phyloP scores from a whole-genome alignment of 2,888 invertebrate species.

The Eucera pruinosa region DNA sequence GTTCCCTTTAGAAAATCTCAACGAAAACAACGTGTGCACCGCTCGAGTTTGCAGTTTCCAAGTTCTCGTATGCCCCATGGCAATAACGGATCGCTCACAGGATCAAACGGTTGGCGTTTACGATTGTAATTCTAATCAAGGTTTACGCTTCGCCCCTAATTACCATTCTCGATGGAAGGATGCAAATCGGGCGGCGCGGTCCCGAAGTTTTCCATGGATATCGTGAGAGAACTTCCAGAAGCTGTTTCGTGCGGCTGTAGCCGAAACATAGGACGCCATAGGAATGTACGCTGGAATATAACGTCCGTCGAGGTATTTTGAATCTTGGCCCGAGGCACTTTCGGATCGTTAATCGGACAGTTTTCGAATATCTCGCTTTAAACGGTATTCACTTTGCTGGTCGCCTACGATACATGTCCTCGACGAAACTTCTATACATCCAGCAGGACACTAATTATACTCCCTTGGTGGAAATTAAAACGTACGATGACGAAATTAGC shows the following conservation, averaged over 20 bases:
- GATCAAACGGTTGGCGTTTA: constrained; percentile 45
- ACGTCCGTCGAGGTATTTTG: constrained; percentile 69
- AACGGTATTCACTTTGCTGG: constrained; percentile 40
- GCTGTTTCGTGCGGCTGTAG: constrained; percentile 30
- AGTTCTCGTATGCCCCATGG: not conserved
- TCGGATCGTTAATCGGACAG: constrained; percentile 70
- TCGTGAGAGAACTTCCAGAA: constrained; percentile 52
- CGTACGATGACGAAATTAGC: no score
- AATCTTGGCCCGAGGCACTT: constrained; percentile 66
- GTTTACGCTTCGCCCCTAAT: constrained; percentile 60
- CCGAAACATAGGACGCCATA: constrained; percentile 47
- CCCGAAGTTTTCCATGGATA: constrained; percentile 59
- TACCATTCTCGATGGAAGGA: constrained; percentile 59
- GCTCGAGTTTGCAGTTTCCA: not conserved
- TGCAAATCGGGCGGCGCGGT: constrained; percentile 56
- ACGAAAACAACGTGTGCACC: no score
- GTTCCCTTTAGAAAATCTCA: no score
- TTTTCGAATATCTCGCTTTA: constrained; percentile 70
- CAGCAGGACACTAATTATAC: constrained; percentile 36
- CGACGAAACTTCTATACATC: not conserved
- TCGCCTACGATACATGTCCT: constrained; percentile 17
- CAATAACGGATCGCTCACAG: constrained; percentile 7
- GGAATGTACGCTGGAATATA: constrained; percentile 63
- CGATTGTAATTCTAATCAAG: constrained; percentile 65
- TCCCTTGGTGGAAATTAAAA: not conserved